Conservation (phyloP, 2,888 invertebrate genomes). For the Hydropsyche betteni region DNA sequence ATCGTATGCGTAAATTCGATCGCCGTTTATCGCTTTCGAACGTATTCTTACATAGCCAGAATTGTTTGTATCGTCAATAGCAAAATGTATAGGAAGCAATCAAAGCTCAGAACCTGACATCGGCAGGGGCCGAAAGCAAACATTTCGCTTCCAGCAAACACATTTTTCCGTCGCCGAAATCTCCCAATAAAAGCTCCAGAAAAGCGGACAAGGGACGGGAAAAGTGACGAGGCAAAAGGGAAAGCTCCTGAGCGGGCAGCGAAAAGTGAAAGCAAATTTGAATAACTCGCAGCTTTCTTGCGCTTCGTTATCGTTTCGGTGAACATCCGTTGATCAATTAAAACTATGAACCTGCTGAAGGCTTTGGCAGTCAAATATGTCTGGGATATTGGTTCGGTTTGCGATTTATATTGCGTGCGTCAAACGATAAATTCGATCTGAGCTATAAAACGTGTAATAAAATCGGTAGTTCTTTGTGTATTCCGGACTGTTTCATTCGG, state of each 20-base stretch:
- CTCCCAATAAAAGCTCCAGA: conserved; percentile 4
- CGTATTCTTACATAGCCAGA: not conserved
- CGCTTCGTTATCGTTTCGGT: not conserved
- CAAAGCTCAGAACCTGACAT: conserved; percentile 18
- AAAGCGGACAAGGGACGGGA: not conserved
- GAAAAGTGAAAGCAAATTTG: conserved; percentile 21
- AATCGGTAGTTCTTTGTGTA: too few species aligned
- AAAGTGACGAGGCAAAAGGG: not conserved
- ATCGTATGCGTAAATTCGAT: too few species aligned
- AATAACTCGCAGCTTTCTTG: not conserved
- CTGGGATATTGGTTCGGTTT: not conserved
- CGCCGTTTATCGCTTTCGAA: too few species aligned
- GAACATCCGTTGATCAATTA: not conserved
- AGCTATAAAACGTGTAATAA: not conserved
- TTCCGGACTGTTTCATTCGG: too few species aligned
- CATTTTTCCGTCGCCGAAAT: conserved; percentile 8
- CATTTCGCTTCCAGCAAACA: conserved; percentile 25
- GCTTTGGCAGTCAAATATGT: not conserved
- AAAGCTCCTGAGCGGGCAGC: not conserved
- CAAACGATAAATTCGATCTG: not conserved
- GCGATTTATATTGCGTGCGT: not conserved
- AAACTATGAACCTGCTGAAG: not conserved
- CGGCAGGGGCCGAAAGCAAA: conserved; percentile 11
- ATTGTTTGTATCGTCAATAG: conserved; percentile 25
- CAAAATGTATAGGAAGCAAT: conserved; percentile 22